Conservation (phyloP, 2,888 invertebrate genomes). For the Eilema griseolum region DNA sequence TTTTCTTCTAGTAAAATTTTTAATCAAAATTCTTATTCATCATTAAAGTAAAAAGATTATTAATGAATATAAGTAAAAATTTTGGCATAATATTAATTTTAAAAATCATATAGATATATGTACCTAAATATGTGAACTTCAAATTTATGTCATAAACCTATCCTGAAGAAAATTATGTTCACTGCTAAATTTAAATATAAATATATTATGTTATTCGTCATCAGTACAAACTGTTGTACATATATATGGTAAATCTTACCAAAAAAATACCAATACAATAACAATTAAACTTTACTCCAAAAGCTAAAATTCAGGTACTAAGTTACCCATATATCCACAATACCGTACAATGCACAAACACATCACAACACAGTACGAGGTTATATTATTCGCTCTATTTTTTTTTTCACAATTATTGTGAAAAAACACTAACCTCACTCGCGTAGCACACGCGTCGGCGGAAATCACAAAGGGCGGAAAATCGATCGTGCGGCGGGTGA, state of each 20-base stretch:
- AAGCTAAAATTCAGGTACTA: background rate
- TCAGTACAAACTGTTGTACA: background rate
- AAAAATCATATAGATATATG: background rate
- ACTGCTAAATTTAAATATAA: background rate
- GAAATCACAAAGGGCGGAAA: slow-evolving; percentile 72
- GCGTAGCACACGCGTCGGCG: slow-evolving; percentile 75
- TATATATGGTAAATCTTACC: background rate
- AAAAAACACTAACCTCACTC: slow-evolving; percentile 79
- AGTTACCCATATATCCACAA: slow-evolving; percentile 25
- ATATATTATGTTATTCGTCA: background rate
- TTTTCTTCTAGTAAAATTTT: background rate
- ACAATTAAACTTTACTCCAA: background rate
- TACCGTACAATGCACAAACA: slow-evolving; percentile 36
- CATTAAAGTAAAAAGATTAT: background rate
- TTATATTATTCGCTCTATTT: slow-evolving; percentile 20
- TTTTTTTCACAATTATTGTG: slow-evolving; percentile 52
- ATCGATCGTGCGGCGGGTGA: slow-evolving; percentile 73
- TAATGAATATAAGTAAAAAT: background rate
- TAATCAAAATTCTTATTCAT: background rate
- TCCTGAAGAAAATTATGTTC: background rate
- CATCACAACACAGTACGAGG: slow-evolving; percentile 52
- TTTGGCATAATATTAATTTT: background rate
- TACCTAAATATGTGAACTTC: background rate
- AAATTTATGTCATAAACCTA: background rate
- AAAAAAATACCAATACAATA: background rate